Base-by-base conservation (phyloP, 2,888 invertebrate genomes). In the Pasiphila rectangulata region DNA sequence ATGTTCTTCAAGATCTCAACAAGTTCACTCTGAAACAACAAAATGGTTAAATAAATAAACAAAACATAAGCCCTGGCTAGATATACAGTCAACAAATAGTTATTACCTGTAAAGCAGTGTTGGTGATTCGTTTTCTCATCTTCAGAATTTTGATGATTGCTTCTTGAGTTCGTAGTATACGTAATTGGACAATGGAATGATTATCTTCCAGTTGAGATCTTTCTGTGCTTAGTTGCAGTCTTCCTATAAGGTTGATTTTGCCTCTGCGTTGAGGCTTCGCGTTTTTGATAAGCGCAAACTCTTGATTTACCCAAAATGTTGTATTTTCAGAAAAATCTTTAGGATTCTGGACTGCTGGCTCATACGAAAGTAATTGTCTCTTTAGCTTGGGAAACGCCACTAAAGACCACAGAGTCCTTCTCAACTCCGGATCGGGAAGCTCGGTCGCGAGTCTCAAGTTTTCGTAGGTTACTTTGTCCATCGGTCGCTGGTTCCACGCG, bases 141-240 rank as follows among this genome's bases (percentile, higher is more conserved):
- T 99, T 99, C 83, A 99, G 90, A 54, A 99, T 98, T 89, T 99
- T 99, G 59, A 99, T 98, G 56, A 99, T 98, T 16, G 99, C 99
- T 89, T 99, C 99, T 92, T 99, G 92, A 9, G 93, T 93, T 67
- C 99, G 91, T 60, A 98, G 90, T 79, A 98, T 98, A 74, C 99
- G 92, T 42, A 99, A 90, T 79, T 98, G 98, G 54, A 99, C 97
- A 74, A 99, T 99, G 46, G 98, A 98, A 83, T 99, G 98, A 84
- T 98, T 98, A 80, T 99, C 99, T 83, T 99, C 98, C 75, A 98
- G 94, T 82, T 97, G 96, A 58, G 96, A 97, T 61, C 97, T 91
- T 81, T 98, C 98, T 1, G 98, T 98, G 61, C 97, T 97, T 53
- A 98, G 83, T 80, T 98, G 98, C 57, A 99, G 90, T 62, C 99